These are phyloP conservation scores for Coenonympha arcania DNA, from an alignment of 2,888 invertebrate species.

Conservation along the genomic window DNA sequence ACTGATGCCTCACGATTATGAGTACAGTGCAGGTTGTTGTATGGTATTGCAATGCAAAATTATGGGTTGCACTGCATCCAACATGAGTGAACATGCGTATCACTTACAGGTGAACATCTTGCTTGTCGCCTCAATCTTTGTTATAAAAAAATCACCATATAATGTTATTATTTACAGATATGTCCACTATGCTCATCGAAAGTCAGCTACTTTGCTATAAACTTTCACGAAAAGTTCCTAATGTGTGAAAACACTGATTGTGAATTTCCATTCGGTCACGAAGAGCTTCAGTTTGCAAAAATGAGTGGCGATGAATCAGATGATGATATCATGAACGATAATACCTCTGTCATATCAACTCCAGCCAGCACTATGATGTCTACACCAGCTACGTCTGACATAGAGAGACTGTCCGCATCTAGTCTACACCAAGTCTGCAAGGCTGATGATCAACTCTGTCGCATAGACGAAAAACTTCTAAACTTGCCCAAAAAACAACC, in stretches of 20 bases:
- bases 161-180: slow-evolving; percentile 35
- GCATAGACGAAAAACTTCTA: neutral
- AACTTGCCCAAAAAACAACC: slow-evolving; percentile 19
- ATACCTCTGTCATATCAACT: too few species aligned
- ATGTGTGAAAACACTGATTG: slow-evolving; percentile 55
- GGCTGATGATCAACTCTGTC: slow-evolving; percentile 36
- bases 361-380: slow-evolving; percentile 36
- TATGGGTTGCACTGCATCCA: too few species aligned
- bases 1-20: too few species aligned
- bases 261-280: slow-evolving; percentile 51
- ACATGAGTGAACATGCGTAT: too few species aligned
- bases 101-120: too few species aligned
- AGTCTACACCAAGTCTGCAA: slow-evolving; percentile 35
- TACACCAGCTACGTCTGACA: slow-evolving; percentile 38
- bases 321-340: slow-evolving; percentile 31
- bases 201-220: slow-evolving; percentile 43
- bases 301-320: slow-evolving; percentile 32
- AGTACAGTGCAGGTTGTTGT: too few species aligned
- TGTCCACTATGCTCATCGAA: slow-evolving; percentile 50
- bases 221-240: slow-evolving; percentile 45
- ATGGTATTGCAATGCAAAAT: too few species aligned
- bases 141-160: too few species aligned
- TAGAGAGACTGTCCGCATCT: slow-evolving; percentile 39
- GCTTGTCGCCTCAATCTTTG: too few species aligned
- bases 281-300: slow-evolving; percentile 42